These are phyloP conservation scores for Metacarcinus magister DNA, from an alignment of 2,888 invertebrate genomes.

Conservation along the genomic window DNA sequence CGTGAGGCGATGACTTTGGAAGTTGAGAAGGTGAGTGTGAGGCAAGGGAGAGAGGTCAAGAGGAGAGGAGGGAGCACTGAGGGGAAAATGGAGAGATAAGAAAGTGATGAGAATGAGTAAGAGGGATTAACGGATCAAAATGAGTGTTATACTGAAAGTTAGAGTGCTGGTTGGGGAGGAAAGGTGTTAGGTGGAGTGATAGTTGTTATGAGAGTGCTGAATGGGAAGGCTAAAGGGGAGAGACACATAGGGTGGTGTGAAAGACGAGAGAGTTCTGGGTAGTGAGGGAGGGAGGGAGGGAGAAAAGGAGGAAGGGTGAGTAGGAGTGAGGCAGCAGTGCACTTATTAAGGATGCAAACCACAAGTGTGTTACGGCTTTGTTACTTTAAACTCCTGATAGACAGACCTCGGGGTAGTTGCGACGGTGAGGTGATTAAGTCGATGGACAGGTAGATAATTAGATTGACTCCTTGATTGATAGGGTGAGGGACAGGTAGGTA, in stretches of 20 bases:
- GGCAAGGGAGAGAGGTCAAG: background rate
- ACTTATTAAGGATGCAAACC: background rate
- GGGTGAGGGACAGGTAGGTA: background rate
- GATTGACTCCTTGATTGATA: background rate
- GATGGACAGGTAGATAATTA: background rate
- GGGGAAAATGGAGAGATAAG: too few species aligned
- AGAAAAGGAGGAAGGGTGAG: slow-evolving; percentile 59
- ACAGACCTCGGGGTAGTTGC: background rate
- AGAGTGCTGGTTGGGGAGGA: too few species aligned
- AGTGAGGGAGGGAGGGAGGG: slow-evolving; percentile 52
- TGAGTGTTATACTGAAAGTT: background rate
- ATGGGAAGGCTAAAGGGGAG: slow-evolving; percentile 57
- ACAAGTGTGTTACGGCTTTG: background rate
- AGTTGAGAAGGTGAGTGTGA: background rate
- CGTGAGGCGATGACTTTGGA: background rate
- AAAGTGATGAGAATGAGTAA: too few species aligned
- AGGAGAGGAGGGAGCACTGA: background rate
- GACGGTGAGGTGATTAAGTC: background rate
- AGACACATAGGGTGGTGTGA: background rate
- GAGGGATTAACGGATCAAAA: background rate
- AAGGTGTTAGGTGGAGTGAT: too few species aligned
- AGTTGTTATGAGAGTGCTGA: slow-evolving; percentile 60
- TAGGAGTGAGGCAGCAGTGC: background rate
- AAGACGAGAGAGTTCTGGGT: background rate
- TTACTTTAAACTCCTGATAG: background rate